Percentiles rank a stretch among this genome's conserved stretches.
phyloP scores from a whole-genome alignment of 2,113 vertebrate genomes.

The Athene cunicularia region DNA sequence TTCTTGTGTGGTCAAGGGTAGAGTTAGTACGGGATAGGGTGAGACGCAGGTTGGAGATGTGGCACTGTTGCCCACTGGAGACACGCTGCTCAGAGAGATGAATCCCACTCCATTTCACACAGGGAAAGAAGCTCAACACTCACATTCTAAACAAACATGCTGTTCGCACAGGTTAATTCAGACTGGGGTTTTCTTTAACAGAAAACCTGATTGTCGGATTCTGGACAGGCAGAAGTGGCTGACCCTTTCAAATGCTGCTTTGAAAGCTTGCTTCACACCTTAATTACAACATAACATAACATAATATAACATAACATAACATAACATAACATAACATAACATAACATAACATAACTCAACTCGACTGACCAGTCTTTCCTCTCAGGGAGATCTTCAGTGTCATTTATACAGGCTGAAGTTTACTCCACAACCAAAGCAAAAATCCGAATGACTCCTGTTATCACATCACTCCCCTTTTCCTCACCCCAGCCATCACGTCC shows the following conservation, averaged over 20 bases:
- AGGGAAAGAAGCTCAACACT: not conserved
- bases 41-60: not conserved
- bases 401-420: not conserved
- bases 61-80: not conserved
- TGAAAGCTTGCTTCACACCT: not conserved
- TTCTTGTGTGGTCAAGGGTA: not conserved
- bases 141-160: not conserved
- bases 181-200: not conserved
- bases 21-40: not conserved
- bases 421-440: not conserved
- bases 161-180: not conserved
- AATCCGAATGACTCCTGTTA: not conserved
- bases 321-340: rapidly evolving
- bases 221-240: not conserved
- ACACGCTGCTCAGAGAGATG: not conserved
- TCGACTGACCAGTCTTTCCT: not conserved
- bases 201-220: not conserved
- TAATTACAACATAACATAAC: not conserved
- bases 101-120: not conserved
- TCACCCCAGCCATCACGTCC: not conserved
- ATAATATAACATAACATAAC: rapidly evolving
- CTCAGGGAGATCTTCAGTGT: not conserved
- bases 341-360: not conserved
- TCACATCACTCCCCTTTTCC: not conserved
- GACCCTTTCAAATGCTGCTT: not conserved